These are phyloP conservation scores for rat (Rattus norvegicus) DNA, from an alignment of 2,113 vertebrate species.

Conservation along the genomic window GRCr8 NC_086020.1:64645001-64645500, in stretches of 20 bases:
- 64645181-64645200: not conserved
- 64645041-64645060: too few species aligned
- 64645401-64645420: not conserved
- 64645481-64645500: too few species aligned
- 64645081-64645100: not conserved
- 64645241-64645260: not conserved
- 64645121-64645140: slow-evolving; percentile 3
- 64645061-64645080: not conserved
- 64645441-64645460: not conserved
- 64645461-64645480: too few species aligned
- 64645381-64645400: not conserved
- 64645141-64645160: not conserved
- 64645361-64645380: not conserved
- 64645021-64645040: too few species aligned
- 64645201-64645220: not conserved
- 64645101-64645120: not conserved
- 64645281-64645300: not conserved
- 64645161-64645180: slow-evolving; percentile 33
- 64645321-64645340: not conserved
- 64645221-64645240: not conserved
- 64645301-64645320: not conserved
- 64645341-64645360: not conserved
- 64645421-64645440: not conserved
- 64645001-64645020: not conserved
- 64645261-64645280: not conserved